Evolutionary conservation across 2,888 invertebrate genomes (phyloP), one percentile per base, ranked within the genome.

Genomic region (Tinea pellionella): DNA sequence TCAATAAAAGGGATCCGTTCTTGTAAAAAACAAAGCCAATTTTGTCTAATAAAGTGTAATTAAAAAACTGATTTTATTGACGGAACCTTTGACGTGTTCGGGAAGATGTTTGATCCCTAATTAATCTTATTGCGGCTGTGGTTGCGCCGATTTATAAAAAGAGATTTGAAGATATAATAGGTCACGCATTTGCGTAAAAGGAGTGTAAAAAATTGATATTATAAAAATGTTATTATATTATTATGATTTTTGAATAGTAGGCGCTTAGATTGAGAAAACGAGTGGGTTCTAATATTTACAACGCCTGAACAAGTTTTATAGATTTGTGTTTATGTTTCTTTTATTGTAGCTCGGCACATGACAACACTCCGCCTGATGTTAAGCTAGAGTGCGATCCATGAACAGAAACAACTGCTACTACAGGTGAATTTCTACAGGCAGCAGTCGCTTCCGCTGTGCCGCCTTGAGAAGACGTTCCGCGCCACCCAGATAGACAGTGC

Each of bases 1-100:
- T 75, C 47, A 32, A 59, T 59, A 59, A 78, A 84, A 81, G 77
- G 75, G 71, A 66, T 67, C 79, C 78, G 80, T 71, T 69, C 69
- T 65, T 70, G 65, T 68, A 79, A 81, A 82, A 81, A 81, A 84
- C 81, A 82, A 85, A 81, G 77, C 74, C 77, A 78, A 81, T 84
- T 83, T 77, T 67, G 70, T 69, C 73, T 79, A 82, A 85, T 85
- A 82, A 84, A 83, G 74, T 71, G 72, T 77, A 83, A 85, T 83
- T 81, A 80, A 80, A 85, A 80, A 77, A 72, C 73, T 77, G 77
- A 77, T 80, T 84, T 83, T 82, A 80, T 81, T 73, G 78, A 75
- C 68, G 73, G 74, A 69, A 72, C 72, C 73, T 72, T 81, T 80
- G 77, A 80, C 78, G 80, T 76, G 76, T 32, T 67, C 61, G 65